phyloP scores from a whole-genome alignment of 2,888 invertebrate species.

The Aphodius granarius region DNA sequence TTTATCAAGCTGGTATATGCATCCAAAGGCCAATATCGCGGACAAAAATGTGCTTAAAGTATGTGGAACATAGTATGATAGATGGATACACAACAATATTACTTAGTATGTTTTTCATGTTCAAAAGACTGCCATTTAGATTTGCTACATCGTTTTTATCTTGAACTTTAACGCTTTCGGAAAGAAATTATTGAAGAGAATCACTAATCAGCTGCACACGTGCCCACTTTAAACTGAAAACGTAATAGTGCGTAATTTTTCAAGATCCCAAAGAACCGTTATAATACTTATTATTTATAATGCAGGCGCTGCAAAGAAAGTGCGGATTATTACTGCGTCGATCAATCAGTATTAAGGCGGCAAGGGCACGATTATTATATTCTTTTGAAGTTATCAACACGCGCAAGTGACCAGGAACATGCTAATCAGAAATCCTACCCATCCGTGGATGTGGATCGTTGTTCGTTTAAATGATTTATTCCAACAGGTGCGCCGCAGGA shows the following conservation, averaged over 20 bases:
- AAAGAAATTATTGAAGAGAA: no score
- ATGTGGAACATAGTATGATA: no score
- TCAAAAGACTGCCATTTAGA: no score
- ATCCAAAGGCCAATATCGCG: no score
- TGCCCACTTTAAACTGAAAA: background rate
- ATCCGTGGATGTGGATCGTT: background rate
- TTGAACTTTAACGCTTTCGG: no score
- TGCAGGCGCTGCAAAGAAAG: background rate
- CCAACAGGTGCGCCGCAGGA: constrained; percentile 26
- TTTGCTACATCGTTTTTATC: no score
- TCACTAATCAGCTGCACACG: background rate
- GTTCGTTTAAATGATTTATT: constrained; percentile 24
- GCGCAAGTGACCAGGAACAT: background rate
- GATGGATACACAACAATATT: no score
- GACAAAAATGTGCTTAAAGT: no score
- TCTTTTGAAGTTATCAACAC: background rate
- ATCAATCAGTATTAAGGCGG: background rate
- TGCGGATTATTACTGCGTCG: constrained; percentile 7
- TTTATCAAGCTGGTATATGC: no score
- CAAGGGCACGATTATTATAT: background rate
- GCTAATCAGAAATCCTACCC: background rate
- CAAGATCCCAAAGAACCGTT: background rate
- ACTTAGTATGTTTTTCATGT: no score
- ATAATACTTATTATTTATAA: no score
- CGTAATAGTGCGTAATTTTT: background rate